Conservation (phyloP, 2,113 vertebrate species). For the Cyphomyrus discorhynchus region DNA sequence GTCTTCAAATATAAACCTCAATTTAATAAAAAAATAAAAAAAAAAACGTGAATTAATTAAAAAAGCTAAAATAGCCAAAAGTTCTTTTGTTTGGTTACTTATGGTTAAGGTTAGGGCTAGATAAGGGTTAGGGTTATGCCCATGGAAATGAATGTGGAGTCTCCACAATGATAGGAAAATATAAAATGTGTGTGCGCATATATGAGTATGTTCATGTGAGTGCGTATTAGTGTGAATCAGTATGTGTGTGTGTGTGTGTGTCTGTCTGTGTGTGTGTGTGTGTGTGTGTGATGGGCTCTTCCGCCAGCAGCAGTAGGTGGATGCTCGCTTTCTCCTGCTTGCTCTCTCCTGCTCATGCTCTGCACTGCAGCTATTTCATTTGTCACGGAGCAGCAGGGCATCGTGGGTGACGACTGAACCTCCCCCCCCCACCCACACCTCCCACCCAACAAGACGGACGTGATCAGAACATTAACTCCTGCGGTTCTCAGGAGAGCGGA, state of each 20-base stretch:
- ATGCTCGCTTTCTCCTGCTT: not conserved
- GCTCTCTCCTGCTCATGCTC: slow-evolving; percentile 1
- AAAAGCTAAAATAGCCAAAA: not conserved
- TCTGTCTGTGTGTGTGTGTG: not conserved
- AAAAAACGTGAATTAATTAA: not conserved
- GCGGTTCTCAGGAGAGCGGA: slow-evolving; percentile 15
- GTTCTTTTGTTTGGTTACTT: not conserved
- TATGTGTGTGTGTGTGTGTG: not conserved
- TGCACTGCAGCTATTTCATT: slow-evolving; percentile 10
- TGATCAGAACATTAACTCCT: slow-evolving; percentile 27
- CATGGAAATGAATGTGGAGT: too few relatives aligned
- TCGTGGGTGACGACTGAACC: not conserved
- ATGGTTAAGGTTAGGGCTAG: not conserved
- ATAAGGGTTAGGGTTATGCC: not conserved
- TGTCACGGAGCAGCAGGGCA: slow-evolving; percentile 6
- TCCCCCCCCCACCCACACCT: not conserved
- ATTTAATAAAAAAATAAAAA: not conserved
- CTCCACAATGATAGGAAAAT: not conserved
- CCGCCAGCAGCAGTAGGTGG: not conserved
- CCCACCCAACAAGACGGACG: slow-evolving; percentile 3
- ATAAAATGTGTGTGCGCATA: not conserved
- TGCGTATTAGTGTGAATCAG: not conserved
- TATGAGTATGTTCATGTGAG: not conserved
- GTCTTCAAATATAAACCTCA: not conserved
- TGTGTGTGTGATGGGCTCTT: not conserved